These are phyloP conservation scores for Conops quadrifasciatus DNA, from an alignment of 2,888 invertebrate species.

Conservation along the genomic window DNA sequence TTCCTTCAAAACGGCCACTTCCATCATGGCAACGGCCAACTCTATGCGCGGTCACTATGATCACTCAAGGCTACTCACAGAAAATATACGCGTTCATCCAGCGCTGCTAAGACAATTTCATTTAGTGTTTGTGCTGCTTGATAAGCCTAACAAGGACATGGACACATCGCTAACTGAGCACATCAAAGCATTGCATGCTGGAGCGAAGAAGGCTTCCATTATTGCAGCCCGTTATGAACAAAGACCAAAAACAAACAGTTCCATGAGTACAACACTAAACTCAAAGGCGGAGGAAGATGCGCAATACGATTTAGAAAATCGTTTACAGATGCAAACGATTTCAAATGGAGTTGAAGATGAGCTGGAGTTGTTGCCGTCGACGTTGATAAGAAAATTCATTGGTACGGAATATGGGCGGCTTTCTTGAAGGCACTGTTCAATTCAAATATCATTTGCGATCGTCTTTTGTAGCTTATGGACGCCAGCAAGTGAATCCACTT, in stretches of 20 bases:
- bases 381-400: slow-evolving; percentile 86
- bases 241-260: slow-evolving; percentile 61
- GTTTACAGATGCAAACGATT: slow-evolving; percentile 46
- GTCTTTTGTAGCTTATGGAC: slow-evolving; percentile 86
- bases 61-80: slow-evolving; percentile 83
- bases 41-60: slow-evolving; percentile 90
- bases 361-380: slow-evolving; percentile 77
- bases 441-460: slow-evolving; percentile 4
- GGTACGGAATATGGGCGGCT: slow-evolving; percentile 40
- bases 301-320: slow-evolving; percentile 63
- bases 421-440: neutral
- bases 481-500: slow-evolving; percentile 84
- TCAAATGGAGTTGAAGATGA: slow-evolving; percentile 71
- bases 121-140: slow-evolving; percentile 88
- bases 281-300: slow-evolving; percentile 36
- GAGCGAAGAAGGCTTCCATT: slow-evolving; percentile 56
- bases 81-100: slow-evolving; percentile 87
- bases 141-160: slow-evolving; percentile 77
- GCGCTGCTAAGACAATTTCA: slow-evolving; percentile 92
- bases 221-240: slow-evolving; percentile 58
- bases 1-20: slow-evolving; percentile 81
- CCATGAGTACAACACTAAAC: slow-evolving; percentile 50
- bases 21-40: slow-evolving; percentile 93
- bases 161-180: slow-evolving; percentile 67
- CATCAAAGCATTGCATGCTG: slow-evolving; percentile 80